These are phyloP conservation scores for Pteronotus mesoamericanus DNA, from an alignment of 2,797 vertebrate genomes.

Conservation along the genomic window DNA sequence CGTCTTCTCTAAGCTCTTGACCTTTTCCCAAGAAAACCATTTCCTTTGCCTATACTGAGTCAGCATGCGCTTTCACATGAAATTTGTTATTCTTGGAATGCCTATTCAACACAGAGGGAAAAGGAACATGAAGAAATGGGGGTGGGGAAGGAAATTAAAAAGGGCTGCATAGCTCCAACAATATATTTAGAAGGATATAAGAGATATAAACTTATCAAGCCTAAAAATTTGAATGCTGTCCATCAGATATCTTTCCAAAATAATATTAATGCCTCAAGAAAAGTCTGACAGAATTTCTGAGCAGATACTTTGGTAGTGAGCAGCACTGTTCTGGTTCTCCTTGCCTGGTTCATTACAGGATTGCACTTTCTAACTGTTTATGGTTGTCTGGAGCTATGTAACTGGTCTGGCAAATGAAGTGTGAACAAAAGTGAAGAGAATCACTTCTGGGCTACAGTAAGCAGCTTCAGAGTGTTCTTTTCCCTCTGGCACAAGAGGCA, in stretches of 20 bases:
- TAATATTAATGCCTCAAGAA: background rate
- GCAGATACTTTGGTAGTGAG: background rate
- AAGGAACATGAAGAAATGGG: background rate
- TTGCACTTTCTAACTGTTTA: background rate
- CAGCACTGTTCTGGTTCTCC: background rate
- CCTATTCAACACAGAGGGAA: background rate
- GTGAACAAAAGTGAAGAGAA: background rate
- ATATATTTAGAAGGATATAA: background rate
- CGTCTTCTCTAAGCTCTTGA: slow-evolving; percentile 1
- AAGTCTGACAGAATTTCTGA: background rate
- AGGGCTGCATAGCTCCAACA: fast-evolving
- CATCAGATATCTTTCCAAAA: background rate
- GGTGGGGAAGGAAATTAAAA: background rate
- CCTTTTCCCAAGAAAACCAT: background rate
- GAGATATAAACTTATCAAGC: background rate
- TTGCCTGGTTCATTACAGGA: background rate
- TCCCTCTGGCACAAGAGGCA: background rate
- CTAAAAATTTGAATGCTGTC: background rate
- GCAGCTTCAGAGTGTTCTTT: background rate
- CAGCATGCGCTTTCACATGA: background rate
- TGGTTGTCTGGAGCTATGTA: background rate
- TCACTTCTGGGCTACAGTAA: background rate
- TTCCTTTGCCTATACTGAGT: slow-evolving; percentile 47
- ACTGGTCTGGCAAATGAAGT: background rate
- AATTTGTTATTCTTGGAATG: slow-evolving; percentile 56